phyloP scores from a whole-genome alignment of 2,888 invertebrate genomes.

The Drosophila phalerata region DNA sequence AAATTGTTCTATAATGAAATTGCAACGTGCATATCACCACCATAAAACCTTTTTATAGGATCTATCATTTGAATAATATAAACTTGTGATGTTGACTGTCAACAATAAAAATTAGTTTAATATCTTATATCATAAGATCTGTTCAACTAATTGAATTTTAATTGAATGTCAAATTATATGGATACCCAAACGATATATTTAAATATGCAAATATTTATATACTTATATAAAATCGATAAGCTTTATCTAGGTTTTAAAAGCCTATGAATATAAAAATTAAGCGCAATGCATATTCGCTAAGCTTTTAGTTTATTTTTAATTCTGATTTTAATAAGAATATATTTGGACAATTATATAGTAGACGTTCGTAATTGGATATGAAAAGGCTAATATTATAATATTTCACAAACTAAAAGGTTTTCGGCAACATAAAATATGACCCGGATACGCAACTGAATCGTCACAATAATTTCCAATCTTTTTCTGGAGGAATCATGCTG shows the following conservation, averaged over 20 bases:
- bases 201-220: background rate
- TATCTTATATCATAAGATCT: background rate
- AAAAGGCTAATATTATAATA: conserved; percentile 47
- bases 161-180: background rate
- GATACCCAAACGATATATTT: background rate
- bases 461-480: conserved; percentile 98
- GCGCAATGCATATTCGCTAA: background rate
- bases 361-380: conserved; percentile 15
- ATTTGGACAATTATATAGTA: conserved; percentile 5
- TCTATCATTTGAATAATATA: background rate
- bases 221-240: background rate
- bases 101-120: background rate
- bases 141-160: background rate
- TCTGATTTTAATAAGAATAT: background rate
- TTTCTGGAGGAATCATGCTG: conserved; percentile 95
- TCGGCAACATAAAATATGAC: conserved; percentile 96
- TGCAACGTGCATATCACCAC: background rate
- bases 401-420: conserved; percentile 89
- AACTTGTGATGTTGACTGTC: background rate
- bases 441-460: conserved; percentile 94
- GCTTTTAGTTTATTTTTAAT: background rate
- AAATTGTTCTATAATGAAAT: background rate
- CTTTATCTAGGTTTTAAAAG: background rate
- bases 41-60: background rate
- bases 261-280: background rate